A percentile compares a stretch with the other conserved stretches of the same genome.
These are phyloP conservation scores for Bembecia ichneumoniformis DNA, from an alignment of 2,888 invertebrate species.

Conservation along the genomic window DNA sequence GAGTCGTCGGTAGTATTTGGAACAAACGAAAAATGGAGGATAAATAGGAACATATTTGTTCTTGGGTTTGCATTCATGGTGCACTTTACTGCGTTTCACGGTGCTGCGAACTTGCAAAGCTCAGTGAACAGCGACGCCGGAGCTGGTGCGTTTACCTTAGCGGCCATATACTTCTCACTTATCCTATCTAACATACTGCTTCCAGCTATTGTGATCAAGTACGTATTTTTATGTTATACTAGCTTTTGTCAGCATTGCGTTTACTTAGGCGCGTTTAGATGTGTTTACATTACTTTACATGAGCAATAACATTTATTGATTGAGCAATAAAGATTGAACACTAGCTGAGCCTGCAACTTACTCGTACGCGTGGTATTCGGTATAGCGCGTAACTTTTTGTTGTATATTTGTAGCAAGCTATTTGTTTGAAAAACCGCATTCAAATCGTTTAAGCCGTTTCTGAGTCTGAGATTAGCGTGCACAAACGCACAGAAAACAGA, in stretches of 20 bases:
- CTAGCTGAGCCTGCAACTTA: no score
- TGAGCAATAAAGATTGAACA: no score
- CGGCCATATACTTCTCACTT: slow-evolving; percentile 88
- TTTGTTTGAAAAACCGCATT: no score
- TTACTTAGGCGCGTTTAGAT: not conserved
- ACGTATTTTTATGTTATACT: slow-evolving; percentile 23
- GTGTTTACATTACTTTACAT: no score
- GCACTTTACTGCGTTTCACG: slow-evolving; percentile 93
- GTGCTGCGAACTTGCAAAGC: slow-evolving; percentile 86
- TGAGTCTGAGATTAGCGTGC: no score
- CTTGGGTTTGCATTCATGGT: slow-evolving; percentile 92
- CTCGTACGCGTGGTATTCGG: no score
- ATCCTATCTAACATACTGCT: slow-evolving; percentile 92
- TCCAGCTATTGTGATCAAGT: slow-evolving; percentile 88
- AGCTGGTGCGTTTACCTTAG: slow-evolving; percentile 86
- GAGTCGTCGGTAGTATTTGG: slow-evolving; percentile 45
- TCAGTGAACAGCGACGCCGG: slow-evolving; percentile 87
- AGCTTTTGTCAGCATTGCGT: no score
- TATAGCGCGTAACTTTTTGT: no score
- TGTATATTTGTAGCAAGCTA: no score
- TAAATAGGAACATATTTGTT: slow-evolving; percentile 87
- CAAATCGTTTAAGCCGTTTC: no score
- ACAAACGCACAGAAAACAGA: no score
- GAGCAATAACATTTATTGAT: no score
- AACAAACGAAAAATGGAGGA: slow-evolving; percentile 79